These are phyloP conservation scores for Drosophila flavopinicola DNA, from an alignment of 2,888 invertebrate genomes.

Conservation along the genomic window DNA sequence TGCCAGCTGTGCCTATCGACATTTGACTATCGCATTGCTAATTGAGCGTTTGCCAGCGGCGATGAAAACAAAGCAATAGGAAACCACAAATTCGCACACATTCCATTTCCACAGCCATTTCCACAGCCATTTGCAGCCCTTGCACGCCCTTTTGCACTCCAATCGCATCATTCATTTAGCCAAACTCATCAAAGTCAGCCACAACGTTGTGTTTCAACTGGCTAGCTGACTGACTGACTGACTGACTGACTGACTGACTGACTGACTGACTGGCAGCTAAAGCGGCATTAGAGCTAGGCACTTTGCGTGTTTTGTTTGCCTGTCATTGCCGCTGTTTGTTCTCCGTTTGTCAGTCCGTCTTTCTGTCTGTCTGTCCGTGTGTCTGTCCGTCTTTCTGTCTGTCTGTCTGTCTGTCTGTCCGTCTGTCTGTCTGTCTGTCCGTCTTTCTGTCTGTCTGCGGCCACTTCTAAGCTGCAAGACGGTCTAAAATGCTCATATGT, in stretches of 20 bases:
- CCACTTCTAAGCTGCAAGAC: slow-evolving; percentile 45
- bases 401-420: too few relatives aligned
- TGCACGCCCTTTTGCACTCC: not conserved
- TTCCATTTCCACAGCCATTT: slow-evolving; percentile 1
- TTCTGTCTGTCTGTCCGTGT: too few relatives aligned
- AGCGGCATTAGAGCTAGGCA: slow-evolving; percentile 37
- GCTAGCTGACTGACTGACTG: slow-evolving; percentile 2
- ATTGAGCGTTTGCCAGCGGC: slow-evolving; percentile 3
- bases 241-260: slow-evolving; percentile 3
- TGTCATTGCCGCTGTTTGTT: slow-evolving; percentile 43
- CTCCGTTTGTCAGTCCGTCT: slow-evolving; percentile 5
- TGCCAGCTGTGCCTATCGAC: slow-evolving; percentile 8
- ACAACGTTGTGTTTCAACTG: slow-evolving; percentile 11
- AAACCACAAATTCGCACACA: slow-evolving; percentile 27
- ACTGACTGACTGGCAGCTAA: slow-evolving; percentile 34
- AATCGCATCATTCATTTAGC: slow-evolving; percentile 35
- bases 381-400: too few relatives aligned
- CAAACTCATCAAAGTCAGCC: slow-evolving; percentile 40
- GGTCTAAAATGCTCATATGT: slow-evolving; percentile 27
- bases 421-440: too few relatives aligned
- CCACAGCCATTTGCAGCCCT: too few relatives aligned
- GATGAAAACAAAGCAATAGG: slow-evolving; percentile 15
- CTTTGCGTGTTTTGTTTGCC: slow-evolving; percentile 52
- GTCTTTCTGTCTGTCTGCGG: slow-evolving; percentile 11
- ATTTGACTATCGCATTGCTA: slow-evolving; percentile 3